These are phyloP conservation scores for Ageneiosus marmoratus DNA, from an alignment of 2,113 vertebrate genomes.

Conservation along the genomic window DNA sequence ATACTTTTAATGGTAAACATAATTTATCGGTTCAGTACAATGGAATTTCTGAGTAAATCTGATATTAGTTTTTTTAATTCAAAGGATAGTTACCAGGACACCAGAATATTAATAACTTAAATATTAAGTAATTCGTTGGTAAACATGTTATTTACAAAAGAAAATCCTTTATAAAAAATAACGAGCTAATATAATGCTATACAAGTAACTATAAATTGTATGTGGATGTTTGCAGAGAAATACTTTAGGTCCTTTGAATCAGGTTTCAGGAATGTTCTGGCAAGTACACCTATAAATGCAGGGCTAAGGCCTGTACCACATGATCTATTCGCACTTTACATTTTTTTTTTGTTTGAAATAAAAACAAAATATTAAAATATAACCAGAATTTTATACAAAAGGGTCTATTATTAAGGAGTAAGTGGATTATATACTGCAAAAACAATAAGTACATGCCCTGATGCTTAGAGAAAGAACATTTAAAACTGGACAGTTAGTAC, in stretches of 20 bases:
- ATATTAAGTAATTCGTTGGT: constrained; percentile 54
- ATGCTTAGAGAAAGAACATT: not conserved
- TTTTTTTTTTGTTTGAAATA: not conserved
- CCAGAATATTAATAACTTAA: constrained; percentile 59
- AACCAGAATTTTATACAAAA: not conserved
- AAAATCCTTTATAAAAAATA: constrained; percentile 5
- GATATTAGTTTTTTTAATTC: constrained; percentile 17
- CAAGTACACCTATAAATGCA: not conserved
- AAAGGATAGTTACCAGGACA: constrained; percentile 35
- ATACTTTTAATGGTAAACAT: constrained; percentile 39
- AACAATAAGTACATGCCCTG: not conserved
- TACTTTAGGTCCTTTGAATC: not conserved
- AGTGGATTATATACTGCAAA: not conserved
- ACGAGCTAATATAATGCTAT: constrained; percentile 16
- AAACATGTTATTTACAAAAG: constrained; percentile 52
- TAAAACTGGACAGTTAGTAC: not conserved
- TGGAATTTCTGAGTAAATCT: constrained; percentile 26
- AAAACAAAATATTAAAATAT: not conserved
- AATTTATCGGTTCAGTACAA: constrained; percentile 20
- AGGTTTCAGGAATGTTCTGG: not conserved
- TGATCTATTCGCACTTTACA: not conserved
- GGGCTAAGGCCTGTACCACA: not conserved
- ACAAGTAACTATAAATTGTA: not conserved
- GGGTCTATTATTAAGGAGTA: constrained; percentile 2
- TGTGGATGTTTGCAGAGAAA: not conserved